Evolutionary conservation across 2,113 vertebrate genomes (phyloP).

Genomic region (Gasterosteus nipponicus): DNA sequence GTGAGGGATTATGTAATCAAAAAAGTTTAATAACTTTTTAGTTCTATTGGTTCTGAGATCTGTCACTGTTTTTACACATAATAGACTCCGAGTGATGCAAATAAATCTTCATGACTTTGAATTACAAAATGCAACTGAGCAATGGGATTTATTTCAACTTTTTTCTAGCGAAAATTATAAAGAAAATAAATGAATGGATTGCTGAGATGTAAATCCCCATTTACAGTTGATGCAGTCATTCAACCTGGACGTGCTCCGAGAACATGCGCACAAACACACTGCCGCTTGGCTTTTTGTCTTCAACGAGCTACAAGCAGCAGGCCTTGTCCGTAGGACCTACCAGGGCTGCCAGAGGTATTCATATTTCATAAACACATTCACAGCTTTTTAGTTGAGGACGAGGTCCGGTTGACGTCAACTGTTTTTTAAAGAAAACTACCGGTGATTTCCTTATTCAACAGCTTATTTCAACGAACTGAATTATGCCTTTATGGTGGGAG

Average conservation of each 20-base stretch:
- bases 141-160: not conserved
- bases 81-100: no score
- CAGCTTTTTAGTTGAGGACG: no score
- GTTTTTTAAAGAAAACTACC: no score
- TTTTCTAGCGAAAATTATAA: not conserved
- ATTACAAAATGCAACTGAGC: not conserved
- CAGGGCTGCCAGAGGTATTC: not conserved
- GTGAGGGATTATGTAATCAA: no score
- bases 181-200: not conserved
- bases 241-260: not conserved
- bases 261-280: not conserved
- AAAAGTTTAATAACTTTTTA: no score
- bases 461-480: not conserved
- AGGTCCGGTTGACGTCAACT: no score
- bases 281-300: not conserved
- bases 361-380: not conserved
- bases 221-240: not conserved
- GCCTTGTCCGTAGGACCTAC: no score
- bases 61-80: not conserved
- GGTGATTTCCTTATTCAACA: not conserved
- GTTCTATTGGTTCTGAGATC: not conserved
- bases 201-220: not conserved
- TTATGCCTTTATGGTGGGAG: not conserved
- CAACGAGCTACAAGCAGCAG: not conserved
- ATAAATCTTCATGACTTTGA: no score